These are phyloP conservation scores for Choloepus hoffmanni DNA, from an alignment of 2,113 vertebrate species.

Conservation along the genomic window DNA sequence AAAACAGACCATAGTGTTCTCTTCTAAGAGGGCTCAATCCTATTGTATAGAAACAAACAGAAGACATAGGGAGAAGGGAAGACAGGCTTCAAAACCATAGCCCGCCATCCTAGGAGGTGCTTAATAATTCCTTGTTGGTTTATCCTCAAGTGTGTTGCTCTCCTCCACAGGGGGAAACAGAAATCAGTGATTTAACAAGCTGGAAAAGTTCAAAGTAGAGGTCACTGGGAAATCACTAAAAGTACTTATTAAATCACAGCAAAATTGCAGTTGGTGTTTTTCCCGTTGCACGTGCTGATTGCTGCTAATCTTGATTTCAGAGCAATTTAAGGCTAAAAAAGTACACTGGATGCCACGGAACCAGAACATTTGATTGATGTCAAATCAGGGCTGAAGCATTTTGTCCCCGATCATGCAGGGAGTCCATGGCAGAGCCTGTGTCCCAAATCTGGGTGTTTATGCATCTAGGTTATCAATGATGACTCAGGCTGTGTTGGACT, in stretches of 20 bases:
- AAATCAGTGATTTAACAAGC: constrained; percentile 73
- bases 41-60: constrained; percentile 36
- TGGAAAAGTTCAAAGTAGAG: constrained; percentile 65
- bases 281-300: constrained; percentile 32
- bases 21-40: constrained; percentile 26
- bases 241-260: constrained; percentile 62
- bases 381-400: neutral
- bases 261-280: constrained; percentile 62
- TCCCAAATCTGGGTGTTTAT: neutral
- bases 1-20: neutral
- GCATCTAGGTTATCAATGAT: neutral
- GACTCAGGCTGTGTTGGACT: neutral
- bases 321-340: constrained; percentile 31
- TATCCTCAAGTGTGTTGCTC: constrained; percentile 60
- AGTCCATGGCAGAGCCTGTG: neutral
- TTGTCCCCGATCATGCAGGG: neutral
- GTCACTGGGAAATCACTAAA: constrained; percentile 62
- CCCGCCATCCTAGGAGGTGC: constrained; percentile 4
- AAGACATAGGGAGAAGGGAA: neutral
- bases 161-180: constrained; percentile 29
- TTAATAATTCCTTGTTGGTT: constrained; percentile 71
- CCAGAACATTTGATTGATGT: neutral
- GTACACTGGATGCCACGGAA: neutral
- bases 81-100: constrained; percentile 13
- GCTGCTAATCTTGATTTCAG: constrained; percentile 58